Percentiles rank a stretch among this genome's conserved stretches.
Conservation (phyloP, 2,797 vertebrate genomes). For the Morelia viridis region DNA sequence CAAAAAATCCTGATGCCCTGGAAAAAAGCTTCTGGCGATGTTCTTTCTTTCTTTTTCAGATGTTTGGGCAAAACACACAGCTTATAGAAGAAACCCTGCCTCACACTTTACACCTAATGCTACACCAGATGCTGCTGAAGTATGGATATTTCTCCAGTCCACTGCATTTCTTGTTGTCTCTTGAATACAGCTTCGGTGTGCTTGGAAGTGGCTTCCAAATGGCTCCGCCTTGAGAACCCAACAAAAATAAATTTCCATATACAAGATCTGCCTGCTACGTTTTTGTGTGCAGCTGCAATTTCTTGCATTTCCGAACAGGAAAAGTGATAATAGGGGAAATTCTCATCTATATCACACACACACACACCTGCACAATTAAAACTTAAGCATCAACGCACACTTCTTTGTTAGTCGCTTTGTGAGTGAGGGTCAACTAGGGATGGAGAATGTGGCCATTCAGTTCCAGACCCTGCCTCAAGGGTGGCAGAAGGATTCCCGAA, state of each 20-base stretch:
- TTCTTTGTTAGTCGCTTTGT: background rate
- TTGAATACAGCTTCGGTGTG: conserved; percentile 57
- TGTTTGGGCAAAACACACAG: conserved; percentile 71
- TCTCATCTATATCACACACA: fast-evolving
- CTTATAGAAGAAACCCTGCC: conserved; percentile 52
- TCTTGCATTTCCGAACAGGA: conserved; percentile 12
- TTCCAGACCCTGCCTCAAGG: background rate
- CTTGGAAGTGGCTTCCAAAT: conserved; percentile 48
- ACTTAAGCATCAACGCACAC: background rate
- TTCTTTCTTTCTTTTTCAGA: conserved; percentile 74
- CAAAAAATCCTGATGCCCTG: conserved; percentile 70
- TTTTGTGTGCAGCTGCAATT: conserved; percentile 21
- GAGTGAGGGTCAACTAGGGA: background rate
- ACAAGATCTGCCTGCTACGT: conserved; percentile 8
- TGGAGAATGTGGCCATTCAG: background rate
- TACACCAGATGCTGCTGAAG: conserved; percentile 70
- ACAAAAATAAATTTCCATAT: conserved; percentile 47
- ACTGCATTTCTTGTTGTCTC: conserved; percentile 56
- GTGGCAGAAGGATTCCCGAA: background rate
- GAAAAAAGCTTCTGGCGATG: conserved; percentile 74
- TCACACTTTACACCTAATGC: conserved; percentile 66
- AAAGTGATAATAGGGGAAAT: conserved; percentile 1
- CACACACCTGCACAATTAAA: background rate
- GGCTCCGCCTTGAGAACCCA: conserved; percentile 45
- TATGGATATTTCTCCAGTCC: conserved; percentile 65